A percentile compares a stretch with the other conserved stretches of the same genome.
Conservation (phyloP, 2,888 invertebrate genomes). For the Drosophila engyochracea region DNA sequence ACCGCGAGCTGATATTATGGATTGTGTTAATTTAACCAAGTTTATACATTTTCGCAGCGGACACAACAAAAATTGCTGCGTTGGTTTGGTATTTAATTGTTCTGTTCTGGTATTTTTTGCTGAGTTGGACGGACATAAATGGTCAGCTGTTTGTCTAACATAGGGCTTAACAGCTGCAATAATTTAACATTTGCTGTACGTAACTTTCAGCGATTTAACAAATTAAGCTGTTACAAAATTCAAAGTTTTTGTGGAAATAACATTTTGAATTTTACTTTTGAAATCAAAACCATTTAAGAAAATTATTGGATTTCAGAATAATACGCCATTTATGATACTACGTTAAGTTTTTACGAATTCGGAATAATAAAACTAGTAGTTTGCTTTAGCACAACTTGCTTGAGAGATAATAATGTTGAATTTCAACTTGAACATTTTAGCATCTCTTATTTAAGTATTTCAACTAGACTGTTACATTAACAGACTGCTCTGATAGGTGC, state of each 20-base stretch:
- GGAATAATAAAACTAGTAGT: not conserved
- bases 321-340: not conserved
- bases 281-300: not conserved
- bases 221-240: not conserved
- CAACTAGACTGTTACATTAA: not conserved
- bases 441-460: not conserved
- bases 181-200: slow-evolving; percentile 5
- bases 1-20: slow-evolving; percentile 27
- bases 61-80: slow-evolving; percentile 61
- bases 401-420: not conserved
- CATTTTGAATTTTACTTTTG: not conserved
- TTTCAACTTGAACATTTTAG: not conserved
- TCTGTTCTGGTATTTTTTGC: slow-evolving; percentile 59
- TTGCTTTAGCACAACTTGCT: not conserved
- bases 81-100: slow-evolving; percentile 54
- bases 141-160: slow-evolving; percentile 44
- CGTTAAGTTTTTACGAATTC: not conserved
- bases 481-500: not conserved
- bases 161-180: slow-evolving; percentile 14
- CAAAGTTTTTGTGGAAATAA: not conserved
- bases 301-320: not conserved
- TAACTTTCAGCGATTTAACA: not conserved
- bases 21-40: slow-evolving; percentile 52
- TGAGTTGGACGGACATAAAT: slow-evolving; percentile 27
- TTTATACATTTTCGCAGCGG: slow-evolving; percentile 59